Conservation (phyloP, 2,888 invertebrate species). For the Acrobasis repandana region DNA sequence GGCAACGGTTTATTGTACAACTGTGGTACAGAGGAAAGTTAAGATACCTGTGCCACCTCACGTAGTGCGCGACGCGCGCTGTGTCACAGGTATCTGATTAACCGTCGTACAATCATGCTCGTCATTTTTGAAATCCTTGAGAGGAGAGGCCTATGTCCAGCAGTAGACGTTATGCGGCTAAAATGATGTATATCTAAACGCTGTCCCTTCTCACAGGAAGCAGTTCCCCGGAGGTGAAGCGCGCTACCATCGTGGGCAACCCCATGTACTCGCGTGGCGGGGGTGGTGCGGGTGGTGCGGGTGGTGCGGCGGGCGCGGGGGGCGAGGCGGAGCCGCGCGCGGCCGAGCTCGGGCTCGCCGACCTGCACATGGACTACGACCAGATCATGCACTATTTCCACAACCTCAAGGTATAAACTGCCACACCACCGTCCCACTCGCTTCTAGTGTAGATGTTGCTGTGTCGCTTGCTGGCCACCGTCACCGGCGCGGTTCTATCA, state of each 20-base stretch:
- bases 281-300: constrained; percentile 54
- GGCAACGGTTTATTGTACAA: no score
- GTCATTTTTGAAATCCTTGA: no score
- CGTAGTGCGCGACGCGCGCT: no score
- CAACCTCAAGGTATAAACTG: constrained; percentile 93
- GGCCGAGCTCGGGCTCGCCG: constrained; percentile 86
- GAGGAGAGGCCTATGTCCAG: no score
- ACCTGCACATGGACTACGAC: constrained; percentile 97
- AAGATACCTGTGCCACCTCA: no score
- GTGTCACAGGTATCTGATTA: no score
- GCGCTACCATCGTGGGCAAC: constrained; percentile 93
- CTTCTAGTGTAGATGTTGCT: constrained; percentile 78
- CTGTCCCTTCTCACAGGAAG: constrained; percentile 47
- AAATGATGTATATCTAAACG: background rate
- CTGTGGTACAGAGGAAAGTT: no score
- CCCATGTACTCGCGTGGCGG: constrained; percentile 90
- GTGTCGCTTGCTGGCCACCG: constrained; percentile 58
- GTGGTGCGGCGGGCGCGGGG: constrained; percentile 64
- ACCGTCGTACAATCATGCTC: no score
- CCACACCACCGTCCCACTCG: constrained; percentile 64
- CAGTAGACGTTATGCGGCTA: no score
- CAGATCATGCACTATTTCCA: constrained; percentile 99
- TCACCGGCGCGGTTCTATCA: constrained; percentile 52
- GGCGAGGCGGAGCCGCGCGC: constrained; percentile 70
- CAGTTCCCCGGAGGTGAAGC: constrained; percentile 87